A percentile compares a stretch with the other conserved stretches of the same genome.
These are phyloP conservation scores for Spinus olivaceus DNA, from an alignment of 2,797 vertebrate species.

Conservation along the genomic window DNA sequence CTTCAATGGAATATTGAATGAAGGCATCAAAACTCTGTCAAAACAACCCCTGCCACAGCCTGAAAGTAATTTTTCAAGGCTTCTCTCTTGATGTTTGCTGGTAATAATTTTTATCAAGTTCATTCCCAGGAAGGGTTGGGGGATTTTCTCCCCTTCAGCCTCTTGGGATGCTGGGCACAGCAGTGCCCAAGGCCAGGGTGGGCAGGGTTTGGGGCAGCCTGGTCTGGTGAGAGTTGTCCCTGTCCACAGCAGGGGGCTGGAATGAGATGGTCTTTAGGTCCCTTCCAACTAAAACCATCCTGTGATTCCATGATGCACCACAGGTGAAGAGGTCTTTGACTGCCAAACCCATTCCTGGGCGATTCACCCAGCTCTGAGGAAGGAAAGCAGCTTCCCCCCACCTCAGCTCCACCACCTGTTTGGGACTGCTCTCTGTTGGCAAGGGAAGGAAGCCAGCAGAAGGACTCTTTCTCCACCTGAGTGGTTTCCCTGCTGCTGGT, in stretches of 20 bases:
- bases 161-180: background rate
- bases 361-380: background rate
- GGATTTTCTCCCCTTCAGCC: background rate
- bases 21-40: background rate
- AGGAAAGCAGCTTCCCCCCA: rapidly evolving
- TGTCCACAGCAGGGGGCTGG: background rate
- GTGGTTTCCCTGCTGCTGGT: background rate
- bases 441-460: background rate
- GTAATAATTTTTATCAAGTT: background rate
- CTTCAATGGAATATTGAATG: background rate
- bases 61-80: background rate
- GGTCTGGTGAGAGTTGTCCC: background rate
- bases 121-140: background rate
- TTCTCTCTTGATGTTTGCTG: background rate
- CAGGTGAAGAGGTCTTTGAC: background rate
- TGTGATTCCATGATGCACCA: background rate
- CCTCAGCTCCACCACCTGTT: rapidly evolving
- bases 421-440: background rate
- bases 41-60: background rate
- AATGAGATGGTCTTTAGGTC: background rate
- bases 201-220: background rate
- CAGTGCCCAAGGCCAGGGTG: background rate
- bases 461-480: background rate
- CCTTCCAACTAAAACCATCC: background rate
- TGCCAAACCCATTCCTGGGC: background rate